These are phyloP conservation scores for Spinus olivaceus DNA, from an alignment of 2,797 vertebrate genomes.

Conservation along the genomic window DNA sequence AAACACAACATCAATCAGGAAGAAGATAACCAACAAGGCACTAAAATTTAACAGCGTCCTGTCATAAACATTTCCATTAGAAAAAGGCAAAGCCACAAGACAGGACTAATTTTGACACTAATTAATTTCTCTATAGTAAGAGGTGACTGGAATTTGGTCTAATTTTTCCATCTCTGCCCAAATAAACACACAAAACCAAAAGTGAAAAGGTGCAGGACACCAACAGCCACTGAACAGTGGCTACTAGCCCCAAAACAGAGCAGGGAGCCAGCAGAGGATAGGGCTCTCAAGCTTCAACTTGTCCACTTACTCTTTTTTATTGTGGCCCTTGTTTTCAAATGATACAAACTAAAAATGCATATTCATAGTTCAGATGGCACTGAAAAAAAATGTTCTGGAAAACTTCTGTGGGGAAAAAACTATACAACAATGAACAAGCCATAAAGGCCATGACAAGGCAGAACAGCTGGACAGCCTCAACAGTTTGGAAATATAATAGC, in stretches of 20 bases:
- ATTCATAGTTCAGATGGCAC: background rate
- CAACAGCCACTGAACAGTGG: background rate
- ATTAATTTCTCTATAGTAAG: background rate
- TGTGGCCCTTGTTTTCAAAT: background rate
- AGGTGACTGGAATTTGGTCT: background rate
- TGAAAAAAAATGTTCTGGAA: background rate
- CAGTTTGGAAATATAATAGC: background rate
- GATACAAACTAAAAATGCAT: background rate
- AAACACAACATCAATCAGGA: background rate
- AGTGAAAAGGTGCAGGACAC: background rate
- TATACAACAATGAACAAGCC: background rate
- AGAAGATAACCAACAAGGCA: background rate
- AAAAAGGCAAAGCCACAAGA: background rate
- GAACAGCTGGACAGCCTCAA: background rate
- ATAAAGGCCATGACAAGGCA: background rate
- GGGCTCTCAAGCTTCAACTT: background rate
- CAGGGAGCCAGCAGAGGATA: background rate
- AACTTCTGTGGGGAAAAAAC: background rate
- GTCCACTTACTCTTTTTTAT: background rate
- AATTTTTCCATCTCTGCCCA: background rate
- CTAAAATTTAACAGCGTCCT: background rate
- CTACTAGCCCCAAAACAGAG: background rate
- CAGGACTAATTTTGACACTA: background rate
- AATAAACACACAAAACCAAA: background rate
- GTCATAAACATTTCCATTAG: background rate